Percentiles rank a stretch among this genome's conserved stretches.
Evolutionary conservation across 2,888 invertebrate species (phyloP).

Genomic region (Trichogramma evanescens): DNA sequence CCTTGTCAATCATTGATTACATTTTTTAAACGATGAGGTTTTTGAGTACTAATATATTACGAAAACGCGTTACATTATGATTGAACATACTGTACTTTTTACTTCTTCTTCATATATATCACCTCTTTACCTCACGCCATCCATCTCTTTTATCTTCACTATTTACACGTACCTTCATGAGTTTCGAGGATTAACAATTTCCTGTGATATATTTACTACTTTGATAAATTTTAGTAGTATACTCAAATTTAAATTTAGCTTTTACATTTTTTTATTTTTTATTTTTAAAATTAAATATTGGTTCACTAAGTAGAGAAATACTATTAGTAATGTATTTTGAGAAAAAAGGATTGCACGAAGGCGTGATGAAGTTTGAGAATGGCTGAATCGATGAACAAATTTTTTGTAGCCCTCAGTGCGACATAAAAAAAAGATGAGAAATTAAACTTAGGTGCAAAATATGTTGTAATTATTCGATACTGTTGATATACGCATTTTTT

Average conservation of each 20-base stretch:
- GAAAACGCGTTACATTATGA: no score
- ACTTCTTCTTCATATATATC: neutral
- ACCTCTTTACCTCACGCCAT: neutral
- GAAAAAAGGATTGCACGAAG: conserved; percentile 15
- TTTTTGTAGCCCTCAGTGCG: conserved; percentile 11
- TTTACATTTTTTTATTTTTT: conserved; percentile 13
- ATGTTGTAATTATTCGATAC: conserved; percentile 17
- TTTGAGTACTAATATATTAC: no score
- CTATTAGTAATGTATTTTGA: neutral
- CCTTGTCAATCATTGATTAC: no score
- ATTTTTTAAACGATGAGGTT: no score
- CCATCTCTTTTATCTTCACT: conserved; percentile 14
- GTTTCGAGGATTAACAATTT: conserved; percentile 24
- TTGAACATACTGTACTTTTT: neutral
- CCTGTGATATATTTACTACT: conserved; percentile 25
- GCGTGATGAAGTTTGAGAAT: conserved; percentile 25
- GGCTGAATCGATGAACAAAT: conserved; percentile 24
- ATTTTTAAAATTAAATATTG: conserved; percentile 6
- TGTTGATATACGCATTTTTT: conserved; percentile 15
- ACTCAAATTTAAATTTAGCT: conserved; percentile 1
- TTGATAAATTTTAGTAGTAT: conserved; percentile 9
- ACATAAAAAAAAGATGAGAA: neutral
- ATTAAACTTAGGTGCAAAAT: neutral
- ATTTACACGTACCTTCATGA: conserved; percentile 22
- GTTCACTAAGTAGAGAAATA: neutral